Evolutionary conservation across 2,113 vertebrate genomes (phyloP).

Genomic region (Neotoma lepida): DNA sequence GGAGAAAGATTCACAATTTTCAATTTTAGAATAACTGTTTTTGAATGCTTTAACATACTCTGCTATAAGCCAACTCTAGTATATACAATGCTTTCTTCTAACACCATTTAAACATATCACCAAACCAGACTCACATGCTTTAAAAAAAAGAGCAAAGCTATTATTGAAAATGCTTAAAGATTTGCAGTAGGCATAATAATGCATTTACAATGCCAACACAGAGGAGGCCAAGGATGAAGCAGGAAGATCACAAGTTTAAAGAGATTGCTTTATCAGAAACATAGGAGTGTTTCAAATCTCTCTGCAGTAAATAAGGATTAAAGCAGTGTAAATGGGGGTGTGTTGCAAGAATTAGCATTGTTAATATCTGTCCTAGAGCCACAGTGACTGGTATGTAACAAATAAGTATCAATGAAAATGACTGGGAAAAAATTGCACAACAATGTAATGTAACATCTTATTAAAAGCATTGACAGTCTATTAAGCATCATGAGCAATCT

Average conservation of each 20-base stretch:
- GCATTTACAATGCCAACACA: not conserved
- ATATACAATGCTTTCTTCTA: not conserved
- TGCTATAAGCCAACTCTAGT: slow-evolving; percentile 2
- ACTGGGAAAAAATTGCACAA: not conserved
- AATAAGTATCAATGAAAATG: not conserved
- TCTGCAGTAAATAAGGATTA: not conserved
- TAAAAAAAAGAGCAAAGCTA: not conserved
- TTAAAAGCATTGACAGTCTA: not conserved
- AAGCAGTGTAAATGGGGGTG: not conserved
- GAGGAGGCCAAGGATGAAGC: not conserved
- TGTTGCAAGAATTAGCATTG: not conserved
- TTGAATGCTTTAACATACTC: slow-evolving; percentile 33
- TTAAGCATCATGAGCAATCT: not conserved
- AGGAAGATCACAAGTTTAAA: not conserved
- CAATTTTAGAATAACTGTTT: slow-evolving; percentile 29
- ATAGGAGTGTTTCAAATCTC: not conserved
- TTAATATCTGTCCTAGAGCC: not conserved
- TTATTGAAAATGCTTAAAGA: not conserved
- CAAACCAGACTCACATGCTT: not conserved
- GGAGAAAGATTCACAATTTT: not conserved
- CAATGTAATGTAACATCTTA: too few relatives aligned
- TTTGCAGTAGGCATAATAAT: not conserved
- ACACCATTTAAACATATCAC: not conserved
- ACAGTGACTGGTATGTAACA: not conserved
- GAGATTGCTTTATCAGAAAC: not conserved